Percentiles rank a stretch among this genome's conserved stretches.
Evolutionary conservation across 1,140 invertebrate genomes (phyloP).

Genomic region (Drosophila trapezifrons): DNA sequence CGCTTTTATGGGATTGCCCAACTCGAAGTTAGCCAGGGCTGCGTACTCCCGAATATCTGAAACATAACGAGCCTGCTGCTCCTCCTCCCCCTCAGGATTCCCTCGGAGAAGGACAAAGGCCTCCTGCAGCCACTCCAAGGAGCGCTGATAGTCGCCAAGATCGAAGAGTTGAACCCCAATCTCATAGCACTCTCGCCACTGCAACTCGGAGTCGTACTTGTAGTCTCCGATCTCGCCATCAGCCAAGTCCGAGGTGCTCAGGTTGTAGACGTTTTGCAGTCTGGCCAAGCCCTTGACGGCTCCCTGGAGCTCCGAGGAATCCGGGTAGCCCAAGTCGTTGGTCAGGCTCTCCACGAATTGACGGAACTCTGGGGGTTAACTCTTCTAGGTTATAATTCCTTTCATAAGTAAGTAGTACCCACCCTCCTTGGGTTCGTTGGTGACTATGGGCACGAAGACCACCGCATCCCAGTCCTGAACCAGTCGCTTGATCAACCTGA

Average conservation of each 20-base stretch:
- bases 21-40: slow-evolving; percentile 49
- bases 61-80: neutral
- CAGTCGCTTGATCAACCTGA: slow-evolving; percentile 66
- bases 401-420: neutral
- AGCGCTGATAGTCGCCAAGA: slow-evolving; percentile 14
- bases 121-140: slow-evolving; percentile 56
- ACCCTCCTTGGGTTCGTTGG: slow-evolving; percentile 42
- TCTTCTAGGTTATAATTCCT: too few relatives aligned
- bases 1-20: slow-evolving; percentile 46
- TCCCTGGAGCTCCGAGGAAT: slow-evolving; percentile 58
- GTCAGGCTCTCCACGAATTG: slow-evolving; percentile 6
- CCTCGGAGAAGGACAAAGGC: slow-evolving; percentile 31
- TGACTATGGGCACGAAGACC: slow-evolving; percentile 19
- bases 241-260: slow-evolving; percentile 47
- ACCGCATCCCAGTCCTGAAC: slow-evolving; percentile 63
- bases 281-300: slow-evolving; percentile 55
- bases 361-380: slow-evolving; percentile 16
- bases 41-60: slow-evolving; percentile 62
- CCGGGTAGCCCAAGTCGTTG: slow-evolving; percentile 33
- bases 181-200: slow-evolving; percentile 66
- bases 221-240: slow-evolving; percentile 45
- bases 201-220: slow-evolving; percentile 20
- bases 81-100: neutral
- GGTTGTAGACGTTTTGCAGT: slow-evolving; percentile 66
- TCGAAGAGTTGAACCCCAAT: slow-evolving; percentile 64